These are phyloP conservation scores for Nymphalis io DNA, from an alignment of 1,140 invertebrate genomes.

Conservation along the genomic window DNA sequence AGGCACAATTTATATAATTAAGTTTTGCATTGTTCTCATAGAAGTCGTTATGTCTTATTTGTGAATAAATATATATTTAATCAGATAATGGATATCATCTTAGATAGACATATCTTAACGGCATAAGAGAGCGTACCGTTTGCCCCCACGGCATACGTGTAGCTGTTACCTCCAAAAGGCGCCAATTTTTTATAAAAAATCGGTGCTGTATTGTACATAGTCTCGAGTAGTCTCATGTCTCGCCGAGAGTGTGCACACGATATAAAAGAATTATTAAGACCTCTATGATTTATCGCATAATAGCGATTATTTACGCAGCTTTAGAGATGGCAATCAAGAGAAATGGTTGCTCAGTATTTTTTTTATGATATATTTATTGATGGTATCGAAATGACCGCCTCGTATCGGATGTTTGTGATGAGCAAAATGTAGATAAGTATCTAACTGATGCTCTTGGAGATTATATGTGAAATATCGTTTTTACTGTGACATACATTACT, in stretches of 20 bases:
- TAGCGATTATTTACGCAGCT: slow-evolving; percentile 19
- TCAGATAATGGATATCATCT: too few relatives aligned
- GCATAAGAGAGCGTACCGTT: too few relatives aligned
- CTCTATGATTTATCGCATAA: slow-evolving; percentile 21
- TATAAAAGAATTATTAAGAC: slow-evolving; percentile 11
- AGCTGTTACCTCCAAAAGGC: too few relatives aligned
- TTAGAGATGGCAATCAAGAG: slow-evolving; percentile 13
- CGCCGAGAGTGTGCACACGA: neutral
- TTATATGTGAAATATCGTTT: neutral
- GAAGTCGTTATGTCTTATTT: too few relatives aligned
- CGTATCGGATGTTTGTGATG: slow-evolving; percentile 20
- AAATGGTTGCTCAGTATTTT: slow-evolving; percentile 2
- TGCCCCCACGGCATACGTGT: too few relatives aligned
- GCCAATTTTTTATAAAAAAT: too few relatives aligned
- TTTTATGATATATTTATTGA: slow-evolving; percentile 11
- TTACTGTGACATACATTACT: too few relatives aligned
- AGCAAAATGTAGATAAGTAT: neutral
- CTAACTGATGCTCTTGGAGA: neutral
- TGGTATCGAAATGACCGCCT: neutral
- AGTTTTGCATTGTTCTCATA: too few relatives aligned
- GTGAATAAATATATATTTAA: too few relatives aligned
- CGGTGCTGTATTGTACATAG: too few relatives aligned
- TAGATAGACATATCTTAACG: too few relatives aligned
- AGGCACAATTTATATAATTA: too few relatives aligned
- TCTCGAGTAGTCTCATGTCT: neutral